Percentiles rank a stretch among this genome's conserved stretches.
Conservation (phyloP, 1,140 invertebrate genomes). For the Cylas formicarius region DNA sequence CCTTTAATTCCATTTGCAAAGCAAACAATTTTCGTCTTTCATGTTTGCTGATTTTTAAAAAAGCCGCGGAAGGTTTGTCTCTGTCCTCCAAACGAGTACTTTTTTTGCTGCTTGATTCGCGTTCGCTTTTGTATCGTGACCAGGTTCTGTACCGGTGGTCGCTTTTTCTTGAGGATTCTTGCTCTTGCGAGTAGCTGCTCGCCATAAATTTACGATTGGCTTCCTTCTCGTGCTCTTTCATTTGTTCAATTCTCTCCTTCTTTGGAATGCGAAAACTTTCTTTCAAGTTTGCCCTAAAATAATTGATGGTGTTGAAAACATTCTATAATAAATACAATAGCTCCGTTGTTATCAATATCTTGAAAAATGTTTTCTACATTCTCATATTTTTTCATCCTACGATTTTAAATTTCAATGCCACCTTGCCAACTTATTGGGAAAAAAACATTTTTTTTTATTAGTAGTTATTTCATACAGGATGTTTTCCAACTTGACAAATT, state of each 20-base stretch:
- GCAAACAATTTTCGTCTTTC: slow-evolving; percentile 71
- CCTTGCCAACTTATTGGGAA: neutral
- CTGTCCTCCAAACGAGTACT: slow-evolving; percentile 40
- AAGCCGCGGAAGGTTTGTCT: slow-evolving; percentile 28
- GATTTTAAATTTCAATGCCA: no score
- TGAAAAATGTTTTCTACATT: no score
- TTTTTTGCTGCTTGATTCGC: slow-evolving; percentile 21
- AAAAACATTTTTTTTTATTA: neutral
- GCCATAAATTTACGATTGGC: slow-evolving; percentile 52
- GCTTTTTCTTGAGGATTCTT: slow-evolving; percentile 33
- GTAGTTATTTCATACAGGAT: no score
- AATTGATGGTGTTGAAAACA: neutral
- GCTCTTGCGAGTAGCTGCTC: slow-evolving; percentile 18
- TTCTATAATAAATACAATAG: no score
- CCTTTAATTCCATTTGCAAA: slow-evolving; percentile 62
- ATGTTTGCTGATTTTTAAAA: slow-evolving; percentile 53
- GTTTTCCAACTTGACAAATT: no score
- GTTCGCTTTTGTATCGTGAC: slow-evolving; percentile 21
- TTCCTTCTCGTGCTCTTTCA: slow-evolving; percentile 88
- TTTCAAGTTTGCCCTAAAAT: slow-evolving; percentile 56
- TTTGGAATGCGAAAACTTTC: slow-evolving; percentile 92
- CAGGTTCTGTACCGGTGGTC: slow-evolving; percentile 36
- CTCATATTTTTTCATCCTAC: no score
- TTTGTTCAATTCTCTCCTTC: slow-evolving; percentile 84
- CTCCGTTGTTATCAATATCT: no score